Conservation (phyloP, 2,888 invertebrate genomes). For the Sarcophaga variegata region DNA sequence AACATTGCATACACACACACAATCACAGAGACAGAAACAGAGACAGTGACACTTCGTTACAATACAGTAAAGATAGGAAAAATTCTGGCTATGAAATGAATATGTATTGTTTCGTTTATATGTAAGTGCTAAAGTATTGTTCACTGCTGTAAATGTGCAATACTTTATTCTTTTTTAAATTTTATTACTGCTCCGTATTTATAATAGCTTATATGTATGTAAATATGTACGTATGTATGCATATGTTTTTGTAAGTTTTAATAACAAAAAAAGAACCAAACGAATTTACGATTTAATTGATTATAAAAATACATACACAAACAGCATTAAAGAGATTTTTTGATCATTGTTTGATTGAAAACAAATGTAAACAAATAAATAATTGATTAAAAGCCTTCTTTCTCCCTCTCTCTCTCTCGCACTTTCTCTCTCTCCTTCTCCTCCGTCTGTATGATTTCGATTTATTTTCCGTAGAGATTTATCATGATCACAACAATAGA, state of each 20-base stretch:
- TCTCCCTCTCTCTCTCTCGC: not conserved
- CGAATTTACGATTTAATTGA: slow-evolving; percentile 46
- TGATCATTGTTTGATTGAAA: not conserved
- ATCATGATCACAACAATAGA: slow-evolving; percentile 44
- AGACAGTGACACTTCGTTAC: not conserved
- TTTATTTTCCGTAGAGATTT: slow-evolving; percentile 25
- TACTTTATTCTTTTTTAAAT: no score
- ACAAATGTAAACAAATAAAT: slow-evolving; percentile 8
- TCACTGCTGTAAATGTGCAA: no score
- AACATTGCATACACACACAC: slow-evolving; percentile 14
- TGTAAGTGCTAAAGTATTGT: no score
- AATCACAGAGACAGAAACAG: not conserved
- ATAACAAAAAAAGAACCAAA: slow-evolving; percentile 31
- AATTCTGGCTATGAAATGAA: not conserved
- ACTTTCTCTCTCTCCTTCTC: not conserved
- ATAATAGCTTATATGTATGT: no score
- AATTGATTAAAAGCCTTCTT: slow-evolving; percentile 42
- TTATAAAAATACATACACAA: slow-evolving; percentile 26
- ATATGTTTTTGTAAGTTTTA: not conserved
- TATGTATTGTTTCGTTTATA: no score
- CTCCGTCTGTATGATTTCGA: not conserved
- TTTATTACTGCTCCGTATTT: no score
- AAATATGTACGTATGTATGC: no score
- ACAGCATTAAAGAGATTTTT: not conserved
- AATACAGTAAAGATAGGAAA: not conserved